Evolutionary conservation across 2,113 vertebrate species (phyloP), one percentile per base, ranked within the genome.

Genomic region (Chloroceryle aenea): DNA sequence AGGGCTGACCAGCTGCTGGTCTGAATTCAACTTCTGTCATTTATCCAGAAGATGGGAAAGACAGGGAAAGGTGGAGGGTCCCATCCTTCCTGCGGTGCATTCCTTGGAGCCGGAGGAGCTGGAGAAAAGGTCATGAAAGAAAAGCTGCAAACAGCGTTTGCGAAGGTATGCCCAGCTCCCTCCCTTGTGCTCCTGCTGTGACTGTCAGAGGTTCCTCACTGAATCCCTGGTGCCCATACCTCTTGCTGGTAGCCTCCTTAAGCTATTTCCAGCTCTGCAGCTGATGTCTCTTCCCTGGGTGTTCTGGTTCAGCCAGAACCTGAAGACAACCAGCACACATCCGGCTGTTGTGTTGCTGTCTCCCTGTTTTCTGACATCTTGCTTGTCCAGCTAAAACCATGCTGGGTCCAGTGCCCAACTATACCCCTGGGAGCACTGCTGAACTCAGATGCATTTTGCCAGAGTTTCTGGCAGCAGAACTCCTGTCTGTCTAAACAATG

Each of bases 11-110:
- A 0, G 0, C 32, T 50, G 25, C 30, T 5, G 2, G 36, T 58
- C 72, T 92, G 67, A 97, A 77, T 17, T 78, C 18, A 32, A 59
- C 63, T 77, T 68, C 48, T 92, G 36, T 92, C 40, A 9, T 93
- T 88, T 81, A 47, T 89, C 73, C 68, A 91, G 93, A 95, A 86
- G 86, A 95, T 5, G 29, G 7, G 40, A 95, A 83, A 67, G 43
- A 52, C n/a, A 58, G 50, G 8, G 58, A 85, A 32, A 97, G 88
- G 30, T 94, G 79, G 90, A 91, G 79, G 45, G 48, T 97, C 32
- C 90, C 87, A 9, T 81, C 72, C 78, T 94, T 97, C 43, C 73
- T 97, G 86, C 71, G 14, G 32, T 97, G 97, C 36, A 13, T 97
- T 83, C 77, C 87, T 30, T 93, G 79, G 93, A 95, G 94, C 38